Conservation (phyloP, 2,113 vertebrate species). For the Mirounga angustirostris region DNA sequence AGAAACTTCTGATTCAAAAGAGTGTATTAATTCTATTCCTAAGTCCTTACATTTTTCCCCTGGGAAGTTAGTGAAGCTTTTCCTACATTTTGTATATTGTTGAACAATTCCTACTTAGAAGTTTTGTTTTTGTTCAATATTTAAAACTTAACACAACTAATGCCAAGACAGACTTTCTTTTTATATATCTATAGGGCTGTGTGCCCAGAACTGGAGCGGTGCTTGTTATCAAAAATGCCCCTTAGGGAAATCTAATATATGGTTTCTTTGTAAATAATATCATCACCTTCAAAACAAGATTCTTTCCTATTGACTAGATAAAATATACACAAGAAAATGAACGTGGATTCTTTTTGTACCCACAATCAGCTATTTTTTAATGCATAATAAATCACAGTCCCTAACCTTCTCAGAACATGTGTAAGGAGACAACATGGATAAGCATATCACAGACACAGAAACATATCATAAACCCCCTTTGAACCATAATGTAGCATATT, state of each 20-base stretch:
- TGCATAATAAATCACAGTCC: conserved; percentile 8
- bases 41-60: background rate
- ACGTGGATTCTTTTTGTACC: background rate
- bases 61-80: conserved; percentile 20
- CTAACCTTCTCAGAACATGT: background rate
- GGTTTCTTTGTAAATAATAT: conserved; percentile 60
- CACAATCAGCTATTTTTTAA: conserved; percentile 1
- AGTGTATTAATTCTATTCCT: background rate
- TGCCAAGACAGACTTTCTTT: conserved; percentile 82
- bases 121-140: conserved; percentile 76
- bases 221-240: conserved; percentile 58
- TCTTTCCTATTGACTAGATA: conserved; percentile 55
- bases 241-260: conserved; percentile 62
- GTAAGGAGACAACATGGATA: background rate
- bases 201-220: conserved; percentile 79
- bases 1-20: conserved; percentile 25
- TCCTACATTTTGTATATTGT: conserved; percentile 60
- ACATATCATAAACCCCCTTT: background rate
- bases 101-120: conserved; percentile 72
- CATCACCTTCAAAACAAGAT: conserved; percentile 38
- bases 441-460: background rate
- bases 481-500: background rate
- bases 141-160: conserved; percentile 73
- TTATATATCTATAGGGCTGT: conserved; percentile 76
- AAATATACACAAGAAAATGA: conserved; percentile 41